Conservation (phyloP, 2,113 vertebrate species). For the Otolemur garnettii region DNA sequence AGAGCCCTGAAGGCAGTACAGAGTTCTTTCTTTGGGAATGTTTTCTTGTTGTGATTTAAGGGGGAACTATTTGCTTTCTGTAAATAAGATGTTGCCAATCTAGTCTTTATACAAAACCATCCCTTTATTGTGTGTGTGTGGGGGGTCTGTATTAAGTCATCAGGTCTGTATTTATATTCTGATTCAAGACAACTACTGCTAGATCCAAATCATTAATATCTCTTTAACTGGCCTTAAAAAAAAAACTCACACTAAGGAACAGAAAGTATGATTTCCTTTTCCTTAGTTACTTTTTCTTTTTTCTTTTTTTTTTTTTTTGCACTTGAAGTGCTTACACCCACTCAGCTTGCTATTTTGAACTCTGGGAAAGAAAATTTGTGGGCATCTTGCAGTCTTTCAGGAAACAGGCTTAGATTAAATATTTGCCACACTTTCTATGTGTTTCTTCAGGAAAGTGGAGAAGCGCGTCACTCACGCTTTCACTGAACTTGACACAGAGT, state of each 20-base stretch:
- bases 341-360: slow-evolving; percentile 82
- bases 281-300: slow-evolving; percentile 54
- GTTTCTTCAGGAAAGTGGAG: slow-evolving; percentile 60
- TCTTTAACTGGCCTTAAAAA: slow-evolving; percentile 35
- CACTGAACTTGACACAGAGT: slow-evolving; percentile 2
- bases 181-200: not conserved
- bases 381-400: slow-evolving; percentile 78
- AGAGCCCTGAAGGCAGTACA: not conserved
- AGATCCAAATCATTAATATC: not conserved
- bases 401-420: slow-evolving; percentile 80
- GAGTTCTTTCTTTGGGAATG: not conserved
- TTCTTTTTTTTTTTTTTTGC: slow-evolving; percentile 47
- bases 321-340: slow-evolving; percentile 75
- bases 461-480: slow-evolving; percentile 12
- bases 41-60: not conserved
- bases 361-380: slow-evolving; percentile 82
- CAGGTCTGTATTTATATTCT: not conserved
- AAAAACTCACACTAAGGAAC: slow-evolving; percentile 13
- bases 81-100: not conserved
- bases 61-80: not conserved
- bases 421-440: slow-evolving; percentile 59
- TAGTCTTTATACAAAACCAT: not conserved
- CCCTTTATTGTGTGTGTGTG: not conserved
- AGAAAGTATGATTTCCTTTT: slow-evolving; percentile 75
- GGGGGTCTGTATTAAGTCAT: not conserved